These are phyloP conservation scores for Ardeotis arabs DNA, from an alignment of 2,113 vertebrate genomes.

Conservation along the genomic window DNA sequence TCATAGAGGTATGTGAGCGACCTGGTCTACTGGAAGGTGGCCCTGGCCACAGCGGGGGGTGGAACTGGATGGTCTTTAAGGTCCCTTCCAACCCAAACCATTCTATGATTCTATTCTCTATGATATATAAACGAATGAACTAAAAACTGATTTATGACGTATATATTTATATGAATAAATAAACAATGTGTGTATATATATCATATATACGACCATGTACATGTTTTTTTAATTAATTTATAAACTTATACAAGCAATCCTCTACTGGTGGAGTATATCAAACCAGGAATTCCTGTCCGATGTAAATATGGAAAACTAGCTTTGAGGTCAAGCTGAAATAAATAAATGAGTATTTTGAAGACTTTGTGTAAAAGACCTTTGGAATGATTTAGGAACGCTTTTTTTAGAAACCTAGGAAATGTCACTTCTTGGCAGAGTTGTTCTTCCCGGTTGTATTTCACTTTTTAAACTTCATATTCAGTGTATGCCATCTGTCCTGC, in stretches of 20 bases:
- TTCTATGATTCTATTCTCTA: too few relatives aligned
- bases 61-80: too few relatives aligned
- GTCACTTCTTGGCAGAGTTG: neutral
- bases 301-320: neutral
- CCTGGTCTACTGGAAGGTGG: too few relatives aligned
- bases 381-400: neutral
- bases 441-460: neutral
- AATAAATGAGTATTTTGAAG: neutral
- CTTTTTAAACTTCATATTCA: neutral
- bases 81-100: too few relatives aligned
- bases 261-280: neutral
- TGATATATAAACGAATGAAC: too few relatives aligned
- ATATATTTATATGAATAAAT: neutral
- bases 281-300: neutral
- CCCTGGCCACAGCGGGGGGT: too few relatives aligned
- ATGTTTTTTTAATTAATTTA: neutral
- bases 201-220: neutral
- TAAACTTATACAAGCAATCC: neutral
- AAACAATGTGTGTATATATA: neutral
- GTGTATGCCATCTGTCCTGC: rapidly evolving
- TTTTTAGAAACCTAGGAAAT: neutral
- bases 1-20: neutral
- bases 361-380: neutral
- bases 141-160: neutral
- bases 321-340: neutral